Base-by-base conservation (phyloP, 2,888 invertebrate species). In the Dasysyrphus albostriatus region DNA sequence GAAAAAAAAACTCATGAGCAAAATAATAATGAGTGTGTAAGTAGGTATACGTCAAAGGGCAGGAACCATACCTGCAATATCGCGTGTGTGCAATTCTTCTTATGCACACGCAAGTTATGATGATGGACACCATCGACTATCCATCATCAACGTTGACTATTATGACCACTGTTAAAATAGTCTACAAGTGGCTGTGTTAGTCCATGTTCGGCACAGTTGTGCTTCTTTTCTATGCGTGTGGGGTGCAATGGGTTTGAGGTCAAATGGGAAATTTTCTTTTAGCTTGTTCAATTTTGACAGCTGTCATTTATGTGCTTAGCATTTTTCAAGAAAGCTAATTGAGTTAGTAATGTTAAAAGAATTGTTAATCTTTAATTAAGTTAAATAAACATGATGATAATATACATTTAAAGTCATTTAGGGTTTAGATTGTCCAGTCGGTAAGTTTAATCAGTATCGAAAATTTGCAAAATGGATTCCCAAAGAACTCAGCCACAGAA, bases 21-120 rank as follows among this genome's bases (percentile, higher is more conserved):
- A 83, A 87, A 87, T 87, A 87, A 83, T 87, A 87, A 87, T 83
- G 83, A 87, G 79, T 32, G 79, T 32, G 67, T 49, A 10, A 16
- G 32, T 49, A 10, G 12, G 32, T 47, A 0, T 24, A 84, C 83
- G 83, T 75, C 78, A 83, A 87, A 87, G 87, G 87, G 87, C 87
- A 87, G 77, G 9, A 63, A 69, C 37, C 70, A 73, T 69, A 77
- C 73, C 76, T 77, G 73, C 49, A 77, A 72, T 72, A 65, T 80
- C 58, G 76, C 76, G 84, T 56, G 39, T 24, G 7, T 81, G 77
- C 73, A 72, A 58, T 58, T 59, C 54, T 24, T 29, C 54, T 37
- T 39, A 42, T 49, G 19, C 54, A 44, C 51, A 69, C 54, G 56
- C 44, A 10, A 59, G 44, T 67, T 70, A 42, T 76, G 76, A 70